A percentile compares a stretch with the other conserved stretches of the same genome.
phyloP scores from a whole-genome alignment of 2,113 vertebrate species.

The Anhinga anhinga region DNA sequence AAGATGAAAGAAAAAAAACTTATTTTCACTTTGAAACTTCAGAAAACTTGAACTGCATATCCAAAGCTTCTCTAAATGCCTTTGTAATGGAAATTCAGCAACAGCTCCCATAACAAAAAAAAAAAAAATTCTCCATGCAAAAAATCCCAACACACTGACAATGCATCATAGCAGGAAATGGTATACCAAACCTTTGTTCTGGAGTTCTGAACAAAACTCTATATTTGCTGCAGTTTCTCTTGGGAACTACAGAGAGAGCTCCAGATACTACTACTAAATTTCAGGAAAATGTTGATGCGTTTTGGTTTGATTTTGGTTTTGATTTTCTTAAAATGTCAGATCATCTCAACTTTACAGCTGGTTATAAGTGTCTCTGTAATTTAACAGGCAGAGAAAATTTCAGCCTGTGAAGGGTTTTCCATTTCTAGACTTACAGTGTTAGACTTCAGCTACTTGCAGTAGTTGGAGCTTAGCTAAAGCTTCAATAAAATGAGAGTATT shows the following conservation, averaged over 20 bases:
- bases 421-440: neutral
- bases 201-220: neutral
- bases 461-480: neutral
- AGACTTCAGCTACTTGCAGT: neutral
- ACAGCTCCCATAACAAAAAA: neutral
- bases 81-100: neutral
- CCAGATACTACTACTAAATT: neutral
- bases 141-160: neutral
- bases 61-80: neutral
- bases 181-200: neutral
- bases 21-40: neutral
- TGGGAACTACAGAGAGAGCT: fast-evolving
- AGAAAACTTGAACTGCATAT: neutral
- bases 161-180: fast-evolving
- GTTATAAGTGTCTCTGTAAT: neutral
- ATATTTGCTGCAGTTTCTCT: neutral
- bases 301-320: neutral
- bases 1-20: neutral
- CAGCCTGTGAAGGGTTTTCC: neutral
- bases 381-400: neutral
- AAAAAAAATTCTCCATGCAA: fast-evolving
- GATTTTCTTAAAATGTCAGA: neutral
- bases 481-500: neutral
- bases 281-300: neutral
- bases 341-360: neutral